Evolutionary conservation across 1,140 invertebrate species (phyloP).

Genomic region (Octopus bimaculoides): DNA sequence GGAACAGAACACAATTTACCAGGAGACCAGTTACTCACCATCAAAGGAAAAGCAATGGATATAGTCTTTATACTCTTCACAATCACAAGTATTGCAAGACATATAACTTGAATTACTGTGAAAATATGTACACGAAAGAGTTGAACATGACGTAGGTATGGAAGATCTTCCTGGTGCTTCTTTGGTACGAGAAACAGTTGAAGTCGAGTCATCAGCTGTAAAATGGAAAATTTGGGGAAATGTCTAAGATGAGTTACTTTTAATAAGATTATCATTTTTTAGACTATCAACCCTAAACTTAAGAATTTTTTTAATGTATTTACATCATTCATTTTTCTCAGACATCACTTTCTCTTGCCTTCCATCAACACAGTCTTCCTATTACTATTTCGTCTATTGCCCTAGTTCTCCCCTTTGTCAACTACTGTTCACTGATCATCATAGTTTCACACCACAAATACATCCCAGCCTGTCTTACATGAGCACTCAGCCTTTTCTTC

Average conservation of each 20-base stretch:
- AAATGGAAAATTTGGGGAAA: conserved; percentile 68
- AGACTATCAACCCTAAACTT: neutral
- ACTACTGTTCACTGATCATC: too few species aligned
- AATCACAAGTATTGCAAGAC: conserved; percentile 87
- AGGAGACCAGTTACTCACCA: conserved; percentile 65
- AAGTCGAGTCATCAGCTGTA: conserved; percentile 85
- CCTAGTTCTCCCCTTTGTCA: too few species aligned
- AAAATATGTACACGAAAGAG: conserved; percentile 91
- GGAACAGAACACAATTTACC: too few species aligned
- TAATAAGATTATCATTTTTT: neutral
- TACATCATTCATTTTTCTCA: neutral
- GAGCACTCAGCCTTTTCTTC: too few species aligned
- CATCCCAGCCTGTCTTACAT: too few species aligned
- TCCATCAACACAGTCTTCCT: too few species aligned
- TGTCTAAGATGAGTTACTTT: neutral
- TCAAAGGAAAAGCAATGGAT: conserved; percentile 94
- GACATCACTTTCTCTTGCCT: too few species aligned
- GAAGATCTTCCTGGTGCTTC: conserved; percentile 77
- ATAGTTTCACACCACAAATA: too few species aligned
- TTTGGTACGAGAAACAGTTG: conserved; percentile 86
- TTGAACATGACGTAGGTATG: conserved; percentile 73
- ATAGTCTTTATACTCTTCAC: conserved; percentile 94
- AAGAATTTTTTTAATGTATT: neutral
- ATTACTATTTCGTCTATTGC: too few species aligned
- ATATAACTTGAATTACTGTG: conserved; percentile 87